Evolutionary conservation across 30 jellyfish, hydroid and myxozoan genomes (phyloP), one percentile per base, ranked within the genome.

Genomic region (Turritopsis rubra): DNA sequence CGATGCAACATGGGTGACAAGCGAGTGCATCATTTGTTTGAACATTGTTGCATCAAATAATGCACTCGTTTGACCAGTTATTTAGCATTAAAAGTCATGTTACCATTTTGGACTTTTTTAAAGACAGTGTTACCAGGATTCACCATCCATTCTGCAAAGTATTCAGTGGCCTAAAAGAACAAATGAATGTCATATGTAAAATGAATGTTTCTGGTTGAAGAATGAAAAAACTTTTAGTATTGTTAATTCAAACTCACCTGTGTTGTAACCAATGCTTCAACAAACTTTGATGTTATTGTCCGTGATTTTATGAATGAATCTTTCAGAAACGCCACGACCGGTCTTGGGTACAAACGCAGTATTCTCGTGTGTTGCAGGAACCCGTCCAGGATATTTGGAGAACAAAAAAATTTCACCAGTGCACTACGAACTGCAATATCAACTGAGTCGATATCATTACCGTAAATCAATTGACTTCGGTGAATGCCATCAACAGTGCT

Each of bases 361-460:
- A 87, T 74, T 75, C 96, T 72, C 52, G 93, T 79, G 81, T 91
- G 96, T 21, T 91, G 89, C 20, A 85, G 73, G 75, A 91, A 91
- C 22, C 80, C 90, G 7, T 87, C 90, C 31, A 85, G 23, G 4
- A 91, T 86, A 72, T 84, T 91, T 19, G 97, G 97, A 9, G 97
- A 91, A 17, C 82, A 41, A 86, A 91, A 91, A 86, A 91, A 91
- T 65, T 86, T 86, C 27, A 85, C 96, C 70, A 91, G 88, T 25
- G 96, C 90, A 28, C 94, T 89, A 66, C 97, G 90, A 21, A 91
- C 94, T 0, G 97, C 97, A 17, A 91, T 92, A 52, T 91, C 97
- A 1, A 91, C 93, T n/a, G 97, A 91, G 79, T 91, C 97, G 72
- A 91, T 91, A 79, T 91, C 97, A 79, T 91, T 91, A 72, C 97